Conservation (phyloP, 53 echinoderm and acorn worm species). For the Glandiceps talaboti region DNA sequence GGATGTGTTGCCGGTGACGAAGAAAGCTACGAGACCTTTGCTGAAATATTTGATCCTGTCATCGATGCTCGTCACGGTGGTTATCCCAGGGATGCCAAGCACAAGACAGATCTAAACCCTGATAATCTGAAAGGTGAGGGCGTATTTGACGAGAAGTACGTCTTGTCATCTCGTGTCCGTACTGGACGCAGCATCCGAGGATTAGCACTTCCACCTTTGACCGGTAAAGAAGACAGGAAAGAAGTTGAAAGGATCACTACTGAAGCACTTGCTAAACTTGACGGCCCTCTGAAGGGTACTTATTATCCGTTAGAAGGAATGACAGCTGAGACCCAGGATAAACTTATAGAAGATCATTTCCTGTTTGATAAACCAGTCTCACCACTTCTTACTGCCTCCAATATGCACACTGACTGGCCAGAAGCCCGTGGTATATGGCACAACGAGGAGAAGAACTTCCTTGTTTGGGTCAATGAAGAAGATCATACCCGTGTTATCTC, state of each 20-base stretch:
- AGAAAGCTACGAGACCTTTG: slow-evolving; percentile 75
- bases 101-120: slow-evolving; percentile 64
- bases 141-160: slow-evolving; percentile 75
- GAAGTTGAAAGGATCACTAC: slow-evolving; percentile 59
- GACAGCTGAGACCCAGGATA: slow-evolving; percentile 65
- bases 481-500: slow-evolving; percentile 81
- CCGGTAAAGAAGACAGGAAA: slow-evolving; percentile 65
- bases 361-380: slow-evolving; percentile 95
- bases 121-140: slow-evolving; percentile 60
- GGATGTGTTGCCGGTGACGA: slow-evolving; percentile 89
- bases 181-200: slow-evolving; percentile 88
- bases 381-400: slow-evolving; percentile 77
- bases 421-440: slow-evolving; percentile 92
- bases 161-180: slow-evolving; percentile 83
- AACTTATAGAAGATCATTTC: slow-evolving; percentile 89
- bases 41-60: slow-evolving; percentile 72
- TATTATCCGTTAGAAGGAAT: slow-evolving; percentile 98
- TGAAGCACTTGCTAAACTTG: slow-evolving; percentile 50
- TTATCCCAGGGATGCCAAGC: slow-evolving; percentile 60
- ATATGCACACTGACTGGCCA: slow-evolving; percentile 98
- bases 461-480: slow-evolving; percentile 93
- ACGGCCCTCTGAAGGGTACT: slow-evolving; percentile 56
- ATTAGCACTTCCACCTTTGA: slow-evolving; percentile 56
- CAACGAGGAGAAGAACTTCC: slow-evolving; percentile 83
- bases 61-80: slow-evolving; percentile 88